Evolutionary conservation across 2,113 vertebrate species (phyloP), one percentile per base, ranked within the genome.

Genomic region (Haemorhous mexicanus): DNA sequence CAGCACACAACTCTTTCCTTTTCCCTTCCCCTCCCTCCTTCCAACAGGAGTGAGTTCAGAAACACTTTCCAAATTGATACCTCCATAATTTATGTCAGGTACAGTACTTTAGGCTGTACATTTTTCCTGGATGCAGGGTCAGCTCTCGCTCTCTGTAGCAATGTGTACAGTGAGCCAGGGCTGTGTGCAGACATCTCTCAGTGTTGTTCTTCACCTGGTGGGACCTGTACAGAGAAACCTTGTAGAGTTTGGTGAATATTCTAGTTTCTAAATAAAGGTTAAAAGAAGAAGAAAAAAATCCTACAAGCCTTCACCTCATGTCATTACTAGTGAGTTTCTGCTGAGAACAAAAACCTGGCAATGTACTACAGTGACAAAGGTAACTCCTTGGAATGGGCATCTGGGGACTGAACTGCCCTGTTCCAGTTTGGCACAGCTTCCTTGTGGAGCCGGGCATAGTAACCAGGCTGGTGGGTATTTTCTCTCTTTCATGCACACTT

Each of bases 201-300:
- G 27, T 76, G 86, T 64, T 81, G 84, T 72, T 95, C 53, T 92
- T 94, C 39, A 63, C 63, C 66, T 79, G 82, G 78, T 21, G 78
- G 91, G 87, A 90, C 87, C 91, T 84, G 74, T 92, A 61, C 76
- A 69, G 81, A 94, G 22, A 84, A 90, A 84, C 41, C 12, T 27
- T 61, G 61, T 91, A 74, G 93, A 87, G 62, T 82, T 74, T 41
- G 74, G 66, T 91, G 76, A 91, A 86, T 80, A 84, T 84, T 87
- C 63, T 89, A 93, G 84, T 93, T 96, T 93, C 87, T 85, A 87
- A 97, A 97, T 97, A 97, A 97, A 97, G 27, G 19, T 82, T 82
- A 35, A 90, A 95, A 89, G 75, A 85, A 90, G 43, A 11, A 86
- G 39, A 22, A 50, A 58, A 49, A 39, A 53, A 27, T 13, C 12